Evolutionary conservation across 2,113 vertebrate genomes (phyloP), one percentile per base, ranked within the genome.

Genomic region (Columbina picui): DNA sequence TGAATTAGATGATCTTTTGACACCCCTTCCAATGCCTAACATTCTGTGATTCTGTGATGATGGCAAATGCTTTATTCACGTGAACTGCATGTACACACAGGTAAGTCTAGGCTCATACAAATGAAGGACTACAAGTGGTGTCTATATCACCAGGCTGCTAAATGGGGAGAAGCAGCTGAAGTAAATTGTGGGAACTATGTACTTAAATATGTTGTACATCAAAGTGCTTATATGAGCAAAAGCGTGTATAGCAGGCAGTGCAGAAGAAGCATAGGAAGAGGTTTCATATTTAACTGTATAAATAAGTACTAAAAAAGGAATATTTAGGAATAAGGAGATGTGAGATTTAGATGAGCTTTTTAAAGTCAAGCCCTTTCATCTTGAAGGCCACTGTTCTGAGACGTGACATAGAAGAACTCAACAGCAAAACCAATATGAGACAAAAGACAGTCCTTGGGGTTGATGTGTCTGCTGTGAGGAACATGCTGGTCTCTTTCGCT

Each of bases 381-480:
- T 20, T 9, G 27, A 12, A 68, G 9, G 29, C 10, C 21, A 18
- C 29, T 63, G 19, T 56, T 50, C 17, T 57, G n/a, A 45, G 52
- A 52, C 7, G 9, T 52, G 53, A 76, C 19, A 45, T 21, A 50
- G n/a, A 41, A 70, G 34, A 32, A 3, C 19, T 47, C 30, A 10
- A 10, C 0, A 3, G 6, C 29, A 81, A 75, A 81, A 36, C 10
- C 5, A 45, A 10, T 22, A 11, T 3, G 25, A 59, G 30, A 22
- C 6, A 70, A 77, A 71, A 38, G 26, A 38, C n/a, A 11, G 21
- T 71, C 9, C 13, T 49, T 2, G 1, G 16, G 25, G 26, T 13
- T 3, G 0, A 14, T 0, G 1, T 16, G 22, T 23, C 16, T 57
- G 4, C 38, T 30, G 10, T 47, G 50, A 68, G 29, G 25, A 74